A percentile compares a stretch with the other conserved stretches of the same genome.
Evolutionary conservation across 2,113 vertebrate species (phyloP).

Genomic region (Cyprinodon variegatus): DNA sequence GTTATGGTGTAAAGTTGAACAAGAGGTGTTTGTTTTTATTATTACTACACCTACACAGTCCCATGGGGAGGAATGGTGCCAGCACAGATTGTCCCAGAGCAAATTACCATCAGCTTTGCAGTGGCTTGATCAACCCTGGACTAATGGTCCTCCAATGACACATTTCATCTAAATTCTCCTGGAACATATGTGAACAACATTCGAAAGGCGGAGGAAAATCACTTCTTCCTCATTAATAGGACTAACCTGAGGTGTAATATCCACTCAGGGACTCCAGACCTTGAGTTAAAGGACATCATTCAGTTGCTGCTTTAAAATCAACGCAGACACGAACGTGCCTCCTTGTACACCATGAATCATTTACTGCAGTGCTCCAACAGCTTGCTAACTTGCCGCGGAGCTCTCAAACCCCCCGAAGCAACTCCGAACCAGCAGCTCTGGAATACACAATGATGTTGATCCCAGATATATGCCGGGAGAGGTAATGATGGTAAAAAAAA

Average conservation of each 20-base stretch:
- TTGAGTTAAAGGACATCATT: constrained; percentile 69
- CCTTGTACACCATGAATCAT: constrained; percentile 68
- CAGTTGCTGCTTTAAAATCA: constrained; percentile 66
- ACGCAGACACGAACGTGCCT: constrained; percentile 39
- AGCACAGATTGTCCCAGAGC: constrained; percentile 48
- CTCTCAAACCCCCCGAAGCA: constrained; percentile 45
- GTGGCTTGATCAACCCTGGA: constrained; percentile 45
- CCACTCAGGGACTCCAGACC: constrained; percentile 61
- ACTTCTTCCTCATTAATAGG: constrained; percentile 65
- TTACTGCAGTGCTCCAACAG: constrained; percentile 48
- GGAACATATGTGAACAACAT: constrained; percentile 67
- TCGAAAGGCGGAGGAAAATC: constrained; percentile 37
- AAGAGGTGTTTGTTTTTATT: constrained; percentile 48
- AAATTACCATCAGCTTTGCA: constrained; percentile 60
- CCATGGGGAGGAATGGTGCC: constrained; percentile 39
- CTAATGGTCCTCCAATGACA: constrained; percentile 57
- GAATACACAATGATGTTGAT: constrained; percentile 64
- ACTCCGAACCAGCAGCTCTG: constrained; percentile 40
- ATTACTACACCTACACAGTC: constrained; percentile 33
- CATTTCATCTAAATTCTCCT: constrained; percentile 64
- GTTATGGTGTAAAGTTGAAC: constrained; percentile 16
- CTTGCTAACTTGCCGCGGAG: constrained; percentile 55
- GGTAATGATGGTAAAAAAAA: not conserved
- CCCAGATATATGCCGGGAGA: constrained; percentile 38
- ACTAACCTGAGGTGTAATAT: constrained; percentile 66